These are phyloP conservation scores for Archips crataeganus DNA, from an alignment of 2,888 invertebrate species.

Conservation along the genomic window DNA sequence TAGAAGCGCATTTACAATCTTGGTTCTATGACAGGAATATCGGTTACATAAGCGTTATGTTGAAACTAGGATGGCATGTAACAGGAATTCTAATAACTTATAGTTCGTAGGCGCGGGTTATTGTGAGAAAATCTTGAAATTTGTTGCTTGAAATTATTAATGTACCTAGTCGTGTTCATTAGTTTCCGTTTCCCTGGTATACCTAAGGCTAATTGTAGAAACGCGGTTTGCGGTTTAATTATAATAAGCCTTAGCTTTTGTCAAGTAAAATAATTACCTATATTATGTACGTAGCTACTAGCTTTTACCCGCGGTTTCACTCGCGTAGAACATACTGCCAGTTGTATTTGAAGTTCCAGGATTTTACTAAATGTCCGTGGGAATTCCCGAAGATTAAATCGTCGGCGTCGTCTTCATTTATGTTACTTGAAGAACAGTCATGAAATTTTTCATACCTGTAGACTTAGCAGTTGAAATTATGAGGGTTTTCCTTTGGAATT, in stretches of 20 bases:
- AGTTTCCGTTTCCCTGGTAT: constrained; percentile 1
- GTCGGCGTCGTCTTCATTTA: too few relatives aligned
- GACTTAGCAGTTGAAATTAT: too few relatives aligned
- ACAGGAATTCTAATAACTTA: constrained; percentile 26
- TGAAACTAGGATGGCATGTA: constrained; percentile 26
- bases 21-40: constrained; percentile 15
- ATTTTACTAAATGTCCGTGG: too few relatives aligned
- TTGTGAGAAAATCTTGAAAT: constrained; percentile 18
- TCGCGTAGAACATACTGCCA: too few relatives aligned
- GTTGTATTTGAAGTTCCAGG: too few relatives aligned
- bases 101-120: constrained; percentile 11
- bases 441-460: too few relatives aligned
- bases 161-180: neutral
- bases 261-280: neutral
- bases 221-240: neutral
- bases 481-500: too few relatives aligned
- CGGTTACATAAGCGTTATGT: constrained; percentile 23
- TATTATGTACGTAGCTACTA: too few relatives aligned
- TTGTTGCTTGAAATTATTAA: constrained; percentile 15
- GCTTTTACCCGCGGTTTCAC: too few relatives aligned
- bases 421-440: too few relatives aligned
- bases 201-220: neutral
- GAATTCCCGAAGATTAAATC: too few relatives aligned
- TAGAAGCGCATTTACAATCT: neutral
- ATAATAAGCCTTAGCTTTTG: neutral